Evolutionary conservation across 2,888 invertebrate genomes (phyloP), one percentile per base, ranked within the genome.

Genomic region (Steromphala cineraria): DNA sequence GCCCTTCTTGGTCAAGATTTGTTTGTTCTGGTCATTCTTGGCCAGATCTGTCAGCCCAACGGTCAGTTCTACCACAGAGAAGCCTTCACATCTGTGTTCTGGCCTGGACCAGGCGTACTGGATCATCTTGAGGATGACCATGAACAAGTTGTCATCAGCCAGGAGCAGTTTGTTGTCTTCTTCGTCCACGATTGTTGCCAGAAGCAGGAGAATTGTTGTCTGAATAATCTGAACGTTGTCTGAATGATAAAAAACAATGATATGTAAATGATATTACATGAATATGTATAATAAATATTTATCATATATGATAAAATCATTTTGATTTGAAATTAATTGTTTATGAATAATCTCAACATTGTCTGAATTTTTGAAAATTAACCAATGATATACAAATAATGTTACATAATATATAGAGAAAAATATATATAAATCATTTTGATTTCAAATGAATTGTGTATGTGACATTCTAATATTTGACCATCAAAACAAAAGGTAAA

Each of bases 131-230:
- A 89, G 53, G 0, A 90, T 75, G 67, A 89, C 87, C 71, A 88
- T 86, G 80, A 90, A 85, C 5, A 89, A 84, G 13, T 82, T 81
- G 10, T 81, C 83, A 52, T 88, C 88, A 1, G 87, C 87, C 5
- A 85, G 81, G 10, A 90, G 82, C 13, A 86, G 80, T n/a, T 86
- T 81, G 17, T 88, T 89, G 78, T 88, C 85, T n/a, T 88, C 75
- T 74, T 90, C 90, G 76, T 87, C 87, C 19, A 90, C 87, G 67
- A 90, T 87, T 81, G 88, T 85, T 2, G 89, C 87, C 28, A 90
- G 77, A 2, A 88, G 87, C 67, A 90, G 81, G 0, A 90, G 81
- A 4, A 88, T 85, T n/a, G 89, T 80, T 78, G 89, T 84, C 71
- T 89, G 89, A 0, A 89, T 81, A 78, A 89, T 84, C 67, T 89